A percentile compares a stretch with the other conserved stretches of the same genome.
Conservation (phyloP, 2,888 invertebrate genomes). For the Eupithecia abbreviata region DNA sequence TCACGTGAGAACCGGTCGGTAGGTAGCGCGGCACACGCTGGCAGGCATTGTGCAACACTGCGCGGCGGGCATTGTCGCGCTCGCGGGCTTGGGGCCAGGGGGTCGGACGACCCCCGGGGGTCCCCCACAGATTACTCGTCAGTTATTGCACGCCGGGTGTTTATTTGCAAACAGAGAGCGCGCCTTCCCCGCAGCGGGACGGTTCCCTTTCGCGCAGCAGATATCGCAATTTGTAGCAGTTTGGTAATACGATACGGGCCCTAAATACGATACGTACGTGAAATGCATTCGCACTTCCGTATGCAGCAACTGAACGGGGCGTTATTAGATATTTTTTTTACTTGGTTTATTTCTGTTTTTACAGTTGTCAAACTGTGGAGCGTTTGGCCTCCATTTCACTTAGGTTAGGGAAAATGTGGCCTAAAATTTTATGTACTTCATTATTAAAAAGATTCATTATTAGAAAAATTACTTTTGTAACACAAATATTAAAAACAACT, state of each 20-base stretch:
- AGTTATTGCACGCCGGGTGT: constrained; percentile 70
- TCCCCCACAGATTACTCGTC: constrained; percentile 32
- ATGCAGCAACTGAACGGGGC: constrained; percentile 10
- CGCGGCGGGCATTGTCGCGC: constrained; percentile 51
- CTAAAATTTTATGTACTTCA: not conserved
- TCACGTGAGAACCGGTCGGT: constrained; percentile 70
- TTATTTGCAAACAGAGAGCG: constrained; percentile 80
- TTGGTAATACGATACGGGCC: constrained; percentile 66
- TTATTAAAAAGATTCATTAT: no score
- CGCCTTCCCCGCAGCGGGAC: constrained; percentile 65
- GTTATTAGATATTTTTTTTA: constrained; percentile 20
- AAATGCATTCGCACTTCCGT: constrained; percentile 35
- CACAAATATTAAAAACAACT: no score
- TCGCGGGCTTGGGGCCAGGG: constrained; percentile 9
- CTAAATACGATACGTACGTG: constrained; percentile 36
- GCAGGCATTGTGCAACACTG: constrained; percentile 64
- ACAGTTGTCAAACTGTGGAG: no score
- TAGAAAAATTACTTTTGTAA: no score
- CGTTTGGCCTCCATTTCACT: no score
- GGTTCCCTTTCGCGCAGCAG: constrained; percentile 48
- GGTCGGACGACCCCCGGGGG: constrained; percentile 22
- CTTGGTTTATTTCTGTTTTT: no score
- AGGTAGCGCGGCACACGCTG: constrained; percentile 66
- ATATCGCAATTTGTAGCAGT: constrained; percentile 74
- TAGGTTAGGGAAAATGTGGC: no score